A percentile compares a stretch with the other conserved stretches of the same genome.
Conservation (phyloP, 2,888 invertebrate genomes). For the Ypsolopha scabrella region DNA sequence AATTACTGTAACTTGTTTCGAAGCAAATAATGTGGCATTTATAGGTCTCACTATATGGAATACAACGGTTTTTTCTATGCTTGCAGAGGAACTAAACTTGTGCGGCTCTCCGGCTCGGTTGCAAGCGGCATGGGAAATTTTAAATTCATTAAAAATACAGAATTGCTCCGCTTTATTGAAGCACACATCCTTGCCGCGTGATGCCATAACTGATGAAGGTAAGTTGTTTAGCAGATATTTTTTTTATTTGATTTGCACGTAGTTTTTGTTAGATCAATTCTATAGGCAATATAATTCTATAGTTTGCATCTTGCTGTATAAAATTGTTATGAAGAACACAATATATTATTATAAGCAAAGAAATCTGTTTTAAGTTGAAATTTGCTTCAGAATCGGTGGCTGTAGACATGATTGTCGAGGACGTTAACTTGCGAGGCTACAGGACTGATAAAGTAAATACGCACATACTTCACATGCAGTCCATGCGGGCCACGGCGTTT, state of each 20-base stretch:
- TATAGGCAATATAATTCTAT: no score
- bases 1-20: slow-evolving; percentile 37
- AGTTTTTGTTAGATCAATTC: background rate
- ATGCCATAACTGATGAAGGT: slow-evolving; percentile 66
- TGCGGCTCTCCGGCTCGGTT: slow-evolving; percentile 76
- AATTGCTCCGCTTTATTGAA: slow-evolving; percentile 25
- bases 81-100: slow-evolving; percentile 68
- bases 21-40: slow-evolving; percentile 13
- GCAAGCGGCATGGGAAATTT: slow-evolving; percentile 64
- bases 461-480: slow-evolving; percentile 25
- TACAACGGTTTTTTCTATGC: background rate
- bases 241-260: background rate
- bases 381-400: slow-evolving; percentile 66
- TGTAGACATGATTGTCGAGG: slow-evolving; percentile 72
- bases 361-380: background rate
- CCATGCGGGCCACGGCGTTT: slow-evolving; percentile 32
- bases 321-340: background rate
- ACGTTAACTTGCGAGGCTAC: slow-evolving; percentile 43
- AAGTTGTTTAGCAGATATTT: slow-evolving; percentile 2
- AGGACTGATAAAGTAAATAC: slow-evolving; percentile 29
- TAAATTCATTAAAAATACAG: slow-evolving; percentile 20
- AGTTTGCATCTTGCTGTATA: no score
- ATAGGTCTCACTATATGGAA: no score
- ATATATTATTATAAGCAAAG: background rate
- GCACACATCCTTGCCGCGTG: slow-evolving; percentile 47